Base-by-base conservation (phyloP, 1,140 invertebrate species). In the Diprion similis region DNA sequence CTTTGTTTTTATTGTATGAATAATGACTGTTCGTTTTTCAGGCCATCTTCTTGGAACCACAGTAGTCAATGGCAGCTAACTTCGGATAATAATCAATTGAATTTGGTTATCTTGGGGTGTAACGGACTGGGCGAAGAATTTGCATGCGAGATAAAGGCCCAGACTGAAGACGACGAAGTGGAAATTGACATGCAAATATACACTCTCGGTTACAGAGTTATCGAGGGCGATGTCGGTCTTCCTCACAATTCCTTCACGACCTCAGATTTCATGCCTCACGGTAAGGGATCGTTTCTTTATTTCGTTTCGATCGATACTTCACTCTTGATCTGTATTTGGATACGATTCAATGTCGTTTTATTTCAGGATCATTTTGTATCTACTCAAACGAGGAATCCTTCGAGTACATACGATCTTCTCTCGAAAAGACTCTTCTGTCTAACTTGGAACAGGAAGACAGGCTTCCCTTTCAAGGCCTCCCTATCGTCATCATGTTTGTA, bases 361-460 rank as follows among this genome's bases (percentile, higher is more conserved):
- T 87, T 84, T 18, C 80, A 94, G 94, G 94, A 68, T 94, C 94
- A 72, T 95, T 96, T 85, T 95, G 95, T 84, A 95, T 98, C 45
- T 99, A 96, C 87, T 95, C 96, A 78, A 96, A 97, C 82, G 93
- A 94, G 76, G 93, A 96, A 79, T 95, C 95, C 2, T 95, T 98
- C 82, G 96, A 98, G 79, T 98, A 97, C 84, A 93, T 99, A 64
- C 91, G 96, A 78, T 94, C 95, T 75, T 97, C 96, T 83, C 90
- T 98, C 74, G 96, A 98, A 82, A 97, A 97, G 85, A 98, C 96
- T 11, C 88, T 98, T 8, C 86, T 98, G 0, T 95, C 95, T 6
- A 97, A 97, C 91, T 89, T 98, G 71, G 95, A 97, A 84, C 93
- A 96, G 82, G 96, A 97, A 81, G 96, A 98, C 81, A 93, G 95